Evolutionary conservation across 2,797 vertebrate genomes (phyloP).

Genomic region (Diglossa cyanea): DNA sequence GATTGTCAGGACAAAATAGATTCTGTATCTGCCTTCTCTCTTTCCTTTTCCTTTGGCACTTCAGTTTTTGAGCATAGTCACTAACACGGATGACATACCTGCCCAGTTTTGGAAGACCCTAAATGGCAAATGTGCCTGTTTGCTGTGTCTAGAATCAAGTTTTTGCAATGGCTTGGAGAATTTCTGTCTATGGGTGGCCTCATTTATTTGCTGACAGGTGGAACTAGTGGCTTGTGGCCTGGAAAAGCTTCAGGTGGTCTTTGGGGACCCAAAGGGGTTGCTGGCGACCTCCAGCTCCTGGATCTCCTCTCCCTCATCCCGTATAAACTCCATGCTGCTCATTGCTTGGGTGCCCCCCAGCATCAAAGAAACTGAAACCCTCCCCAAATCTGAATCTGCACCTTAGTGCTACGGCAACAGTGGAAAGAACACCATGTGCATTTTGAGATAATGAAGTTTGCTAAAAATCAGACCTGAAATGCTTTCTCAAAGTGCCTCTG

Average conservation of each 20-base stretch:
- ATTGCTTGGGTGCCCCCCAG: fast-evolving
- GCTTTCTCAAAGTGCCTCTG: not conserved
- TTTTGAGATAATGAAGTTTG: not conserved
- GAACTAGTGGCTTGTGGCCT: not conserved
- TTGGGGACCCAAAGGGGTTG: fast-evolving
- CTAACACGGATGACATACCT: fast-evolving
- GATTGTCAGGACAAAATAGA: not conserved
- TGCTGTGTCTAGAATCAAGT: not conserved
- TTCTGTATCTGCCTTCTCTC: not conserved
- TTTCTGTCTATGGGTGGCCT: fast-evolving
- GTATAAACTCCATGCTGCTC: fast-evolving
- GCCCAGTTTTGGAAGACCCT: not conserved
- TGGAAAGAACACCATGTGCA: not conserved
- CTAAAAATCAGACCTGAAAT: not conserved
- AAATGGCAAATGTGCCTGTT: not conserved
- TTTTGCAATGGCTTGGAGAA: not conserved
- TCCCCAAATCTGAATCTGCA: not conserved
- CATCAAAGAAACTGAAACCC: not conserved
- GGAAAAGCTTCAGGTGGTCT: not conserved
- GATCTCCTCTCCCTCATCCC: not conserved
- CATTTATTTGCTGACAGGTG: not conserved
- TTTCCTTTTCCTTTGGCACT: not conserved
- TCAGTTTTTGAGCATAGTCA: not conserved
- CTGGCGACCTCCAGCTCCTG: not conserved
- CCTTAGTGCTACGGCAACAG: not conserved